Base-by-base conservation (phyloP, 2,888 invertebrate species). In the Xanthorhoe spadicearia region DNA sequence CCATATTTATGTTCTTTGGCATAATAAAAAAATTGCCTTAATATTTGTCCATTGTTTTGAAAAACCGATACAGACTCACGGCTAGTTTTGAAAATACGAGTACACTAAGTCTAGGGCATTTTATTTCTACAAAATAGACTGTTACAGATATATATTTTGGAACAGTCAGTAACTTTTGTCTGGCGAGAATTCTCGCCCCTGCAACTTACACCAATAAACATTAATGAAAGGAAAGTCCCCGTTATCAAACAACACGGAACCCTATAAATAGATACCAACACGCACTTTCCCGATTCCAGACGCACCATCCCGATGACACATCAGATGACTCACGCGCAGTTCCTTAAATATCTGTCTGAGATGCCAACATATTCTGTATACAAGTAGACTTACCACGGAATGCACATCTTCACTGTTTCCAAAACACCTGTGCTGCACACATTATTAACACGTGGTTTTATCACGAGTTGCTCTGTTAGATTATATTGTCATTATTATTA, bases 301-400 rank as follows among this genome's bases (percentile, higher is more conserved):
- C 66, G 46, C 59, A 56, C 51, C 48, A 43, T 17, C 51, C 23
- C 68, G 79, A 81, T 83, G 85, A 84, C 80, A 82, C 84, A 82
- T 70, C 79, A 74, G 73, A 77, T 84, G 83, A 84, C 64, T 86
- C 85, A 85, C 74, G 65, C 77, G 73, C 70, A 74, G 77, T 73
- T 81, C 84, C 82, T 72, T 76, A 86, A 84, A 85, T 86, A 81
- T 76, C 60, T 38, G 77, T 78, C 79, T 77, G 84, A 43, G 38
- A 13, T 13, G 38, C 38, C 13, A 13, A 13, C 9, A 13, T 43
- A 43, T 13, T 38, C 8, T 38, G 38, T 38, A 38, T 13, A 43
- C 38, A 43, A 13, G 13, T 43, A 10, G 13, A 2, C 2, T 43
- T 13, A 43, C 38, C 38, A 43, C 38, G 38, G 3, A 13, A 2